Evolutionary conservation across 1,140 invertebrate genomes (phyloP).

Genomic region (Pseudoatta argentina): DNA sequence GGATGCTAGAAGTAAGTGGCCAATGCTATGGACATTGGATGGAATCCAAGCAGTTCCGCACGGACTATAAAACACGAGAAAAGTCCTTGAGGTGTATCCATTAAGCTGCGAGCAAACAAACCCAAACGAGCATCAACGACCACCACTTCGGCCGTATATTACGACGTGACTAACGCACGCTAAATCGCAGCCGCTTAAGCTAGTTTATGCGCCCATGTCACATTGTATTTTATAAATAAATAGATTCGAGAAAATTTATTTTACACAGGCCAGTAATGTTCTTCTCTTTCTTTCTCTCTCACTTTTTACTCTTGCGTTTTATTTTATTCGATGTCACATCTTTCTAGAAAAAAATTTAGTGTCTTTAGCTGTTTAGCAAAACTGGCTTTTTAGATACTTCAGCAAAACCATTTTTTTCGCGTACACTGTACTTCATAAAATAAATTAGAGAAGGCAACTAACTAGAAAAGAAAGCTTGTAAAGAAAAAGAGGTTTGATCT

Average conservation of each 20-base stretch:
- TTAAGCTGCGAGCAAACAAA: constrained; percentile 77
- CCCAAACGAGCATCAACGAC: constrained; percentile 73
- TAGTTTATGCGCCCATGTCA: constrained; percentile 66
- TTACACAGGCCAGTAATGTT: neutral
- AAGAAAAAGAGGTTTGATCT: neutral
- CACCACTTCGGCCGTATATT: constrained; percentile 73
- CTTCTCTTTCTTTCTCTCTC: neutral
- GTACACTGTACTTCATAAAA: neutral
- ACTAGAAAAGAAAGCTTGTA: neutral
- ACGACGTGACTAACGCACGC: constrained; percentile 70
- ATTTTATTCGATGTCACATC: neutral
- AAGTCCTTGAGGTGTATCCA: constrained; percentile 76
- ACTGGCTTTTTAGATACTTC: no score
- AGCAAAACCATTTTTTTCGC: no score
- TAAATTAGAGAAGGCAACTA: neutral
- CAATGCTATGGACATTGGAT: constrained; percentile 71
- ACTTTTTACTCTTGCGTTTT: neutral
- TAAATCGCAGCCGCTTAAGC: constrained; percentile 67
- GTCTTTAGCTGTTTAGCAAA: no score
- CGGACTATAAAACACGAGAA: constrained; percentile 71
- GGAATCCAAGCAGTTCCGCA: constrained; percentile 70
- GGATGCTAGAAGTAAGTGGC: constrained; percentile 59
- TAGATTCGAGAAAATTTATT: constrained; percentile 63
- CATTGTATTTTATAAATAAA: constrained; percentile 78
- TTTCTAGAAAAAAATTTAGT: neutral